Base-by-base conservation (phyloP, 2,888 invertebrate species). In the Leptopilina syphax region DNA sequence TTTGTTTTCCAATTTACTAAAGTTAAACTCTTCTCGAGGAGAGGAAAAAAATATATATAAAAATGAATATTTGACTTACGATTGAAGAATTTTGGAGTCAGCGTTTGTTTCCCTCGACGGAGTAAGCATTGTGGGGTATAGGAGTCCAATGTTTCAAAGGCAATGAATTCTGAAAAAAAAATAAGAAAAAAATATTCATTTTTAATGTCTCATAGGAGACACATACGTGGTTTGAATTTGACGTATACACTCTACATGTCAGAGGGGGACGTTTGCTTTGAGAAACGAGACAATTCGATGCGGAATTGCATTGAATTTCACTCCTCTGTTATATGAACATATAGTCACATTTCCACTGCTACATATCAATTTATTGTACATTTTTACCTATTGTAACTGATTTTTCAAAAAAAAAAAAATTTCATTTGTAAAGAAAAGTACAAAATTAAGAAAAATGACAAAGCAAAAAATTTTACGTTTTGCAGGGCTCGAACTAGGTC, bases 161-260 rank as follows among this genome's bases (percentile, higher is more conserved):
- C 65, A 65, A n/a, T 41, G 41, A 13, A 27, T 66, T 66, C 66
- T 66, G 66, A 66, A 66, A 66, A 41, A 41, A n/a, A 41, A 41
- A 34, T 34, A n/a, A 66, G 34, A 65, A 66, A 66, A 66, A 66
- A 66, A 13, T 66, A 66, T 66, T 41, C 41, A 66, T 66, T 41
- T 66, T 66, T 66, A 66, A 66, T 66, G 66, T 44, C 66, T 66
- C 66, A 10, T 41, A 41, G 66, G 41, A 66, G 41, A 41, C 66
- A 66, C 41, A 34, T 66, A 66, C 66, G 66, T 66, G 66, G 34
- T 66, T 66, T 66, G 66, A 66, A 66, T 66, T 66, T 66, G 41
- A 41, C 44, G 66, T 41, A 34, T 34, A 41, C 41, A 41, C n/a
- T 41, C 41, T 66, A 9, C 44, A 66, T 13, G 34, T 44, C 41